Base-by-base conservation (phyloP, 2,888 invertebrate genomes). In the Eugnorisma glareosa region DNA sequence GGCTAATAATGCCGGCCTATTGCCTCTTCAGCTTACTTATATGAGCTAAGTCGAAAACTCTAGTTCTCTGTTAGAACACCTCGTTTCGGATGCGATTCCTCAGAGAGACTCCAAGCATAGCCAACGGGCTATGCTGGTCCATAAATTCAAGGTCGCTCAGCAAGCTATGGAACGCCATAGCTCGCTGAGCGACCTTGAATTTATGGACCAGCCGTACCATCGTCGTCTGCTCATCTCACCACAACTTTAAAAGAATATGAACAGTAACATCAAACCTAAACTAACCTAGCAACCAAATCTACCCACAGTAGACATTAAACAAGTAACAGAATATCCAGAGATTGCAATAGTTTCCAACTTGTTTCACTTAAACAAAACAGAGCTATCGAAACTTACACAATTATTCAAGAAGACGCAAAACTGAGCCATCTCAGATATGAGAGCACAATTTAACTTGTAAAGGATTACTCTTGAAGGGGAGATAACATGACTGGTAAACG, bases 401-500 rank as follows among this genome's bases (percentile, higher is more conserved):
- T 89, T 89, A 89, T 87, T 90, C 89, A 90, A 76, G 74, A 76
- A 67, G 81, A 86, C 81, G 69, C 77, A 76, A 54, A 74, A 77
- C 81, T 74, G 59, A 74, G 78, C 67, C 43, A 69, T 68, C 73
- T 75, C 76, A 86, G 86, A 86, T 89, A 88, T 85, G 86, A 81
- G 72, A 77, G 83, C 77, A 83, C 81, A 88, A 85, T 89, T 86
- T 85, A 88, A 88, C 86, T 89, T 88, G 85, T 86, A 83, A 77
- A 84, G 85, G 89, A 90, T 89, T 88, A 89, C 86, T 87, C 85
- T 80, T 76, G 40, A 81, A 76, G 83, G 82, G 83, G 45, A 85
- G 87, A 89, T 89, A 86, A 86, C 85, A 73, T 78, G 84, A 77
- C 84, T 81, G 70, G 79, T 81, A 78, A 87, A 85, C 79, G 82